A percentile compares a stretch with the other conserved stretches of the same genome.
Evolutionary conservation across 1,140 invertebrate genomes (phyloP).

Genomic region (Mactra quadrangularis): DNA sequence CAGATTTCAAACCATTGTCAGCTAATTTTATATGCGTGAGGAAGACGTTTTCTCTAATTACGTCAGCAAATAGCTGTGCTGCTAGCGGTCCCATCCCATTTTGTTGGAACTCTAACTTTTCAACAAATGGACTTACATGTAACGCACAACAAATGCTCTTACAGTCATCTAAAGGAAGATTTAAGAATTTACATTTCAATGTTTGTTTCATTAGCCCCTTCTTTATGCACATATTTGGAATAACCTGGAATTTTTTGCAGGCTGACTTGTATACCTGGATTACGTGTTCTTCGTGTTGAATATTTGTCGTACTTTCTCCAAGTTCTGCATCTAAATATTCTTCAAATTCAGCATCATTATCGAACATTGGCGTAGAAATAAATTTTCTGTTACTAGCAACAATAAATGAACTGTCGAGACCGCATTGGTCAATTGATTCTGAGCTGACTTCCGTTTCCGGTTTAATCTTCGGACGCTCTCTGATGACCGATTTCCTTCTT

Average conservation of each 20-base stretch:
- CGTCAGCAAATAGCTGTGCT: neutral
- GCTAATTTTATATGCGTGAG: constrained; percentile 42
- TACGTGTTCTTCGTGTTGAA: neutral
- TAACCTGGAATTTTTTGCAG: constrained; percentile 16
- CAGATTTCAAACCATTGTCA: constrained; percentile 40
- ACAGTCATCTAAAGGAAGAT: constrained; percentile 7
- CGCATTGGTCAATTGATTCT: neutral
- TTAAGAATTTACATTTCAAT: constrained; percentile 31
- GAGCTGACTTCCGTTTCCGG: neutral
- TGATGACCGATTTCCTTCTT: neutral
- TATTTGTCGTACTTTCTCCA: neutral
- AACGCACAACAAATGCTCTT: constrained; percentile 13
- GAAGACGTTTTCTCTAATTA: constrained; percentile 1
- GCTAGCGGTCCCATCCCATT: constrained; percentile 19
- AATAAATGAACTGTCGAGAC: too few species aligned
- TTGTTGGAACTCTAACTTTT: constrained; percentile 21
- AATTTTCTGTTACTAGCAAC: too few species aligned
- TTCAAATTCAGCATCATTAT: constrained; percentile 18
- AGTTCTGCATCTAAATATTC: neutral
- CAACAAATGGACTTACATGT: neutral
- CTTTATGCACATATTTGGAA: constrained; percentile 4
- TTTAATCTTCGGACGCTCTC: neutral
- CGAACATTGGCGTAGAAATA: neutral
- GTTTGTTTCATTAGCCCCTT: neutral
- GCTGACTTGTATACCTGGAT: constrained; percentile 7